Evolutionary conservation across 2,797 vertebrate genomes (phyloP).

Genomic region (Pterois miles): DNA sequence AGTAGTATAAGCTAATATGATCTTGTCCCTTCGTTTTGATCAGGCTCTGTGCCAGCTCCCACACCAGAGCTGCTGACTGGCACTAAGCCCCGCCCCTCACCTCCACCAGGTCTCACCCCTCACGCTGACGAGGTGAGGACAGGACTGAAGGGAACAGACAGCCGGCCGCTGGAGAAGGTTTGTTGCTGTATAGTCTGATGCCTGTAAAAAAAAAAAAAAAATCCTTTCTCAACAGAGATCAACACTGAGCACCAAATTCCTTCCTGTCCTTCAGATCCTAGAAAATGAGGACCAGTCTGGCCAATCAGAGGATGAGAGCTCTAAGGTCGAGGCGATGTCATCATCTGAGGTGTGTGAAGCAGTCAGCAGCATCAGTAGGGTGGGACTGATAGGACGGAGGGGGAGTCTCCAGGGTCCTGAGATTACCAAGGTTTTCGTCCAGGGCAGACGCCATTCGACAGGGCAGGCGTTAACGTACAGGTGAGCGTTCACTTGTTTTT

Average conservation of each 20-base stretch:
- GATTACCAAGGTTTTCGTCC: constrained; percentile 58
- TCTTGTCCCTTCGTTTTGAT: background rate
- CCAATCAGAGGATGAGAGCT: constrained; percentile 65
- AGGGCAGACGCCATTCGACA: constrained; percentile 75
- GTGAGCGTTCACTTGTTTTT: constrained; percentile 46
- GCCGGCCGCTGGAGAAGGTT: constrained; percentile 82
- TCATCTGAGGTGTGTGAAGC: constrained; percentile 66
- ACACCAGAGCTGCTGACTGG: constrained; percentile 52
- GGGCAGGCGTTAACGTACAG: constrained; percentile 71
- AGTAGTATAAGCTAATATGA: background rate
- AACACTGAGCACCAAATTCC: background rate
- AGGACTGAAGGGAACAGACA: constrained; percentile 73
- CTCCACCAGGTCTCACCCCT: constrained; percentile 81
- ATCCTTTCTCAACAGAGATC: background rate
- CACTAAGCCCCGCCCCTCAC: constrained; percentile 71
- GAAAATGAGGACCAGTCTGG: constrained; percentile 82
- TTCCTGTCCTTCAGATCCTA: constrained; percentile 70
- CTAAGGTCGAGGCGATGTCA: constrained; percentile 24
- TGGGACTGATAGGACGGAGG: constrained; percentile 61
- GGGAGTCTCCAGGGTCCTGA: constrained; percentile 77
- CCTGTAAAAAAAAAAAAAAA: background rate
- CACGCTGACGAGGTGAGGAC: constrained; percentile 73
- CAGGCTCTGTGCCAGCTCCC: constrained; percentile 49
- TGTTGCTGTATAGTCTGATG: background rate
- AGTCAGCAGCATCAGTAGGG: constrained; percentile 43